phyloP scores from a whole-genome alignment of 2,888 invertebrate species.

The Drosophila incognita region DNA sequence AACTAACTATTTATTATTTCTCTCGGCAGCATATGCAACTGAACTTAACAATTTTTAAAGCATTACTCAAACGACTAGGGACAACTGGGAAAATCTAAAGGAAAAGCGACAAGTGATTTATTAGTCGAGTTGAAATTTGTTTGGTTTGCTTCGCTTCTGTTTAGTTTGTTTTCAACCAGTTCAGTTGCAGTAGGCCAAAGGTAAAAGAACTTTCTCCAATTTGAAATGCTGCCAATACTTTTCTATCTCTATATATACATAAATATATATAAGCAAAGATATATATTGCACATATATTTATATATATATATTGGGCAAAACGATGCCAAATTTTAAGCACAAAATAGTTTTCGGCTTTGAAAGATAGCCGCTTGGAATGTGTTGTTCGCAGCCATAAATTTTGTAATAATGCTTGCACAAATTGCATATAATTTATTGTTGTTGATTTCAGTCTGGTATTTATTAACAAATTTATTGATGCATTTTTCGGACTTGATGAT shows the following conservation, averaged over 20 bases:
- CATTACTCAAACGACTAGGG: conserved; percentile 43
- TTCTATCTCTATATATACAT: background rate
- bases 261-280: conserved; percentile 1
- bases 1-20: conserved; percentile 27
- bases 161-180: conserved; percentile 31
- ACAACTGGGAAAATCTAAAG: conserved; percentile 8
- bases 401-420: conserved; percentile 9
- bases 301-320: conserved; percentile 19
- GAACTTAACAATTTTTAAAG: conserved; percentile 20
- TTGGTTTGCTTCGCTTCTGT: conserved; percentile 40
- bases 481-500: background rate
- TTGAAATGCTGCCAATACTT: conserved; percentile 73
- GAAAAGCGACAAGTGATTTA: conserved; percentile 47
- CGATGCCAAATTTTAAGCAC: conserved; percentile 48
- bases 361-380: conserved; percentile 1
- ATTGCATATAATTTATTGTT: conserved; percentile 3
- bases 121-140: conserved; percentile 58
- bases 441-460: background rate
- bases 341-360: conserved; percentile 5
- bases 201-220: conserved; percentile 71
- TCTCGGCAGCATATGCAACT: conserved; percentile 14
- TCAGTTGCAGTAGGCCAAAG: conserved; percentile 70
- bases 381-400: conserved; percentile 2
- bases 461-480: background rate
- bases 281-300: conserved; percentile 1